These are phyloP conservation scores for Aradophagus sp. DNA, from an alignment of 1,140 invertebrate species.

Conservation along the genomic window DNA sequence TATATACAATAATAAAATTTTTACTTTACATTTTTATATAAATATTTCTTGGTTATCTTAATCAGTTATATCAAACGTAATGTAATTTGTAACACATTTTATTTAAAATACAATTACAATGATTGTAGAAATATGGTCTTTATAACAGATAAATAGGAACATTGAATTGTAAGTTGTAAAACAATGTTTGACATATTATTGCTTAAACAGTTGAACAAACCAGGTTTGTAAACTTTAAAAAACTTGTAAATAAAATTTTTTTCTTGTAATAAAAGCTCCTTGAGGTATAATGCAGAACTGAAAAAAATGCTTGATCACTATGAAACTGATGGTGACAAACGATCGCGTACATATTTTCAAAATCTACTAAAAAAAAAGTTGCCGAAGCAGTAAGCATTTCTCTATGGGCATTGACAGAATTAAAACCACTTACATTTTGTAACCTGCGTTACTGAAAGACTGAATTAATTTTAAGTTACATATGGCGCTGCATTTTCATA, in stretches of 20 bases:
- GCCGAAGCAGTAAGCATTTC: conserved; percentile 1
- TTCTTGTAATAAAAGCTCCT: conserved; percentile 17
- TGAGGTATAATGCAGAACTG: conserved; percentile 13
- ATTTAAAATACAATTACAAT: conserved; percentile 40
- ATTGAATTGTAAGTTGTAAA: conserved; percentile 35
- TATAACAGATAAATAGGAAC: conserved; percentile 37
- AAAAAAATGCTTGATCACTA: conserved; percentile 9
- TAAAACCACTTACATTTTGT: conserved; percentile 16
- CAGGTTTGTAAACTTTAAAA: conserved; percentile 10
- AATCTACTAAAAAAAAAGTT: conserved; percentile 1
- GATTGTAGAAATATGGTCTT: conserved; percentile 26
- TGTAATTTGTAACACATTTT: conserved; percentile 30
- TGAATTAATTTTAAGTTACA: conserved; percentile 12
- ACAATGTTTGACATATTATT: conserved; percentile 16
- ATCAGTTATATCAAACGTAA: too few relatives aligned
- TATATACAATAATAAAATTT: too few relatives aligned
- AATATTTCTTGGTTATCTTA: too few relatives aligned
- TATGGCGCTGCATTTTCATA: conserved; percentile 30
- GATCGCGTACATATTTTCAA: too few relatives aligned
- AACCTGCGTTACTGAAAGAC: conserved; percentile 5
- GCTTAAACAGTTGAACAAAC: conserved; percentile 12
- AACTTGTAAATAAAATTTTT: conserved; percentile 11
- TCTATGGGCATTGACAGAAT: too few relatives aligned
- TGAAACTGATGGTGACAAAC: too few relatives aligned
- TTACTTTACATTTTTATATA: too few relatives aligned